Conservation (phyloP, 2,888 invertebrate genomes). For the Drosophila affinis region DNA sequence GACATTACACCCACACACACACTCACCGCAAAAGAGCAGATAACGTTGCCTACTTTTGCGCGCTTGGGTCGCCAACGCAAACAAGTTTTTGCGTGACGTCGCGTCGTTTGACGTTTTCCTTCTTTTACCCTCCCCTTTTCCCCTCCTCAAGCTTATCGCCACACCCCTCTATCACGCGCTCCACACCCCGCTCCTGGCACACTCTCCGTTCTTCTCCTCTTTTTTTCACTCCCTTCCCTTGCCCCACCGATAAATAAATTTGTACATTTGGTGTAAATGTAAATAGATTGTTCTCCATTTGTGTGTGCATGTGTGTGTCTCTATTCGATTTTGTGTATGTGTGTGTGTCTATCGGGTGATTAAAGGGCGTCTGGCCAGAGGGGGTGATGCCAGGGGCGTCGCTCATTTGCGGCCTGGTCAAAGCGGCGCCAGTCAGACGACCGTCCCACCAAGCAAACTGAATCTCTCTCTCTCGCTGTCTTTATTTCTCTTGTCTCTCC, state of each 20-base stretch:
- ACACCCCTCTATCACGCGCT: background rate
- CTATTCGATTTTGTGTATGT: conserved; percentile 39
- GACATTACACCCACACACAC: conserved; percentile 5
- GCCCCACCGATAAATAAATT: conserved; percentile 73
- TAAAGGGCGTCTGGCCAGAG: conserved; percentile 60
- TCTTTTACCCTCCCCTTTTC: background rate
- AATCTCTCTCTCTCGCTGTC: conserved; percentile 32
- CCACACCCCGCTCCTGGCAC: background rate
- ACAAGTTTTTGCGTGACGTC: conserved; percentile 74
- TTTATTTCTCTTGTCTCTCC: background rate
- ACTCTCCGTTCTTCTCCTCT: conserved; percentile 4
- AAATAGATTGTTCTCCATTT: conserved; percentile 81
- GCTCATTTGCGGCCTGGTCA: conserved; percentile 63
- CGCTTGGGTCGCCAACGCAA: conserved; percentile 72
- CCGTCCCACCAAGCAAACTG: conserved; percentile 48
- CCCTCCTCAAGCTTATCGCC: background rate
- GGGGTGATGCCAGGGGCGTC: conserved; percentile 48
- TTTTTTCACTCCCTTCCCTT: conserved; percentile 1
- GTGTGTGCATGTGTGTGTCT: conserved; percentile 66
- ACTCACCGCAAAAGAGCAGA: conserved; percentile 49
- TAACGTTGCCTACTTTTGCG: conserved; percentile 76
- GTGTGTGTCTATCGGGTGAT: conserved; percentile 66
- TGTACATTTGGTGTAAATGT: conserved; percentile 81
- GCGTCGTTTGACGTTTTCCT: conserved; percentile 58
- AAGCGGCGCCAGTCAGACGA: conserved; percentile 69